A percentile compares a stretch with the other conserved stretches of the same genome.
Conservation (phyloP, 2,113 vertebrate species). For the Jacana jacana region DNA sequence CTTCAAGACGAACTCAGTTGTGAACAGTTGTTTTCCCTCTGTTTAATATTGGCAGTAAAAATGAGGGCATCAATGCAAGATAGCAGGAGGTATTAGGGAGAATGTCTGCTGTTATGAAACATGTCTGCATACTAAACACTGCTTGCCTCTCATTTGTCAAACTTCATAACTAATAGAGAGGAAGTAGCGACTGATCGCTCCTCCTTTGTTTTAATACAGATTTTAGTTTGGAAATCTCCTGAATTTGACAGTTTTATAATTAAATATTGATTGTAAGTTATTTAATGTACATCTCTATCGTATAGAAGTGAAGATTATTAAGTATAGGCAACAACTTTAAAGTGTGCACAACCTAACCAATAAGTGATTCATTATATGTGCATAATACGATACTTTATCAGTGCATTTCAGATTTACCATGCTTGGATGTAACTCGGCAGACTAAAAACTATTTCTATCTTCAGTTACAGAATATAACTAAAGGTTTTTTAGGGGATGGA, state of each 20-base stretch:
- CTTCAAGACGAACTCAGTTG: background rate
- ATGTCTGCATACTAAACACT: background rate
- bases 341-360: background rate
- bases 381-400: background rate
- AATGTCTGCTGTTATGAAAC: background rate
- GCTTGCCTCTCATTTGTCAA: background rate
- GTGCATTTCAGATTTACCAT: background rate
- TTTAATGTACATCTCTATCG: background rate
- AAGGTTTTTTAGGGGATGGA: background rate
- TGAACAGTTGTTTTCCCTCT: background rate
- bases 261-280: background rate
- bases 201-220: background rate
- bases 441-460: background rate
- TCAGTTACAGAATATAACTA: background rate
- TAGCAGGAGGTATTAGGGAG: background rate
- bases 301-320: background rate
- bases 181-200: background rate
- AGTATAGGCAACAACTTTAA: background rate
- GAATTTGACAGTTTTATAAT: background rate
- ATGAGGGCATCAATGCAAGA: background rate
- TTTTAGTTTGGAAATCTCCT: background rate
- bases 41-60: background rate
- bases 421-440: background rate
- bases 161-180: background rate
- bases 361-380: background rate